Evolutionary conservation across 1,140 invertebrate species (phyloP), one percentile per base, ranked within the genome.

Genomic region (Drosophila saltans): DNA sequence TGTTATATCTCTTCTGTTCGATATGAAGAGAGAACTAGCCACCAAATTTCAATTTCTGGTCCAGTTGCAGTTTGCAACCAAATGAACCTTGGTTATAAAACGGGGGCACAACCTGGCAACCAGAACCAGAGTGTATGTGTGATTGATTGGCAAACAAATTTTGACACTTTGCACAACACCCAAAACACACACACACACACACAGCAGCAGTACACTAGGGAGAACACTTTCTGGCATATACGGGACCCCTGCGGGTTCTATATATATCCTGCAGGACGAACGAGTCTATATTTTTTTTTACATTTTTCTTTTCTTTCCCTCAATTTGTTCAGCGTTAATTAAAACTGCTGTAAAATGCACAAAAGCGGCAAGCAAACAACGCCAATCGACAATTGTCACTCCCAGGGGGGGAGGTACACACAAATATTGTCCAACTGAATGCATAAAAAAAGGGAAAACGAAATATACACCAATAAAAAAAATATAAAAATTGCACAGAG

Each of bases 91-190:
- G 45, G 9, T 6, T 24, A 52, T 52, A 26, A 16, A 16, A 52
- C 16, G 21, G 45, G 16, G 45, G 45, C 45, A 52, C 45, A 48
- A 48, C 45, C 45, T 26, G 55, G 67, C 55, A 48, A 26, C 43
- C 41, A 69, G 73, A 48, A 26, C 43, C 41, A 69, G 73, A 57
- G 64, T 57, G 77, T 74, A 77, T 72, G 43, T 84, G 72, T 88
- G 83, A 88, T 88, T 88, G 83, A 88, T 88, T 88, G 83, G 84
- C 84, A 88, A 88, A 88, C 83, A 88, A 83, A 78, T 80, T 88
- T 88, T 88, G 83, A 88, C 83, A 88, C 83, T 88, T 89, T 81
- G 81, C 78, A 85, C 75, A 75, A 61, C 70, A 52, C 10, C 45
- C 45, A 21, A 16, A 8, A 48, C 16, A 52, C 21, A 52, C 6